phyloP scores from a whole-genome alignment of 2,113 vertebrate genomes.

The Bagarius yarrelli region DNA sequence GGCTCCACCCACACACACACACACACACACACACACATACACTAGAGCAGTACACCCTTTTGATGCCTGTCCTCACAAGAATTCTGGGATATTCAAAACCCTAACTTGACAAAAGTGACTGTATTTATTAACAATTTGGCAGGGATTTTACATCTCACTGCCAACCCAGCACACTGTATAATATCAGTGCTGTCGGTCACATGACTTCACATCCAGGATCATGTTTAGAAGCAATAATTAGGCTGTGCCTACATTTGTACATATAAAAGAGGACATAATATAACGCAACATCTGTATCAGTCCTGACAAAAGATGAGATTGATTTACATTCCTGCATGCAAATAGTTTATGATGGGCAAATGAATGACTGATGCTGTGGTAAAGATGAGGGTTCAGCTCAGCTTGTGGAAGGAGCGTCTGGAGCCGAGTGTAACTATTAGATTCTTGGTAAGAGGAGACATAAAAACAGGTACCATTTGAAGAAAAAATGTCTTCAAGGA shows the following conservation, averaged over 20 bases:
- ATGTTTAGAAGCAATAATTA: neutral
- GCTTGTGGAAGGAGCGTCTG: neutral
- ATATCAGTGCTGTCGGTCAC: neutral
- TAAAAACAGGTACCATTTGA: no score
- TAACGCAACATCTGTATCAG: neutral
- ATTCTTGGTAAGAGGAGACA: neutral
- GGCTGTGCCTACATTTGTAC: neutral
- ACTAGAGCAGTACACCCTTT: no score
- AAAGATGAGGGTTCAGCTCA: neutral
- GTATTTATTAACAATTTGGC: neutral
- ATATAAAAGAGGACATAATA: neutral
- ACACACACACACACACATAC: neutral
- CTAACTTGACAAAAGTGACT: neutral
- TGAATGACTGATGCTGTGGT: constrained; percentile 16
- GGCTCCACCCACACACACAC: neutral
- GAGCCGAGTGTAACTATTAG: neutral
- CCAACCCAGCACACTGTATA: neutral
- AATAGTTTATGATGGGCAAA: constrained; percentile 3
- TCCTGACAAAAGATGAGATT: neutral
- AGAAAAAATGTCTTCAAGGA: no score
- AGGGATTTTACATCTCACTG: neutral
- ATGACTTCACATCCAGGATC: neutral
- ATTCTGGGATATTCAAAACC: neutral
- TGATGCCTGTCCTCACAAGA: neutral
- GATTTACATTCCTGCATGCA: constrained; percentile 13